phyloP scores from a whole-genome alignment of 2,888 invertebrate species.

The Apamea sordens region DNA sequence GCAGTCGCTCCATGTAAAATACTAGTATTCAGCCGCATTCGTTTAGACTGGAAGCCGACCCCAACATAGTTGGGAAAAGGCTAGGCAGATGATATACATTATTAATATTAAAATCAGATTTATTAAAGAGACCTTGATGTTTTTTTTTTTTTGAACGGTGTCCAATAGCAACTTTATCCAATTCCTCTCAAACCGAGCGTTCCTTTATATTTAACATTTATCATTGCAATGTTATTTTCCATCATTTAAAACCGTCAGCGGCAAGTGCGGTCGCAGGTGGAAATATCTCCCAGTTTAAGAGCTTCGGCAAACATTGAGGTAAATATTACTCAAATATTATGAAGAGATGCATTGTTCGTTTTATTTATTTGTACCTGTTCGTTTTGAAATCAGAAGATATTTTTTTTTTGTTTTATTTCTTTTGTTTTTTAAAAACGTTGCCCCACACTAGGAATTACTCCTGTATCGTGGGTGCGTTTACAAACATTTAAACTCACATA shows the following conservation, averaged over 20 bases:
- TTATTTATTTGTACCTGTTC: background rate
- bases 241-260: background rate
- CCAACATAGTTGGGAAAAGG: too few species aligned
- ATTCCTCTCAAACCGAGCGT: background rate
- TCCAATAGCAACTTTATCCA: background rate
- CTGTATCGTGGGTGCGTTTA: too few species aligned
- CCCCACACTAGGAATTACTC: too few species aligned
- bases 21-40: too few species aligned
- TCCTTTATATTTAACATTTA: background rate
- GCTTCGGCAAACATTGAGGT: constrained; percentile 6
- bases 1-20: too few species aligned
- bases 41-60: too few species aligned
- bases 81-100: too few species aligned
- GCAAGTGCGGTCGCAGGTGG: constrained; percentile 5
- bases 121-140: too few species aligned
- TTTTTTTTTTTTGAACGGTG: background rate
- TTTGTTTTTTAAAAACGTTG: too few species aligned
- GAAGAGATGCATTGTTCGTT: background rate
- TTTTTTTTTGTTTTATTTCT: too few species aligned
- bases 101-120: too few species aligned
- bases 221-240: background rate
- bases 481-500: too few species aligned
- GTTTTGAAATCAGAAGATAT: background rate
- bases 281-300: background rate
- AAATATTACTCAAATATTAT: background rate